Evolutionary conservation across 1,140 invertebrate species (phyloP).

Genomic region (Drosophila grimshawi): DNA sequence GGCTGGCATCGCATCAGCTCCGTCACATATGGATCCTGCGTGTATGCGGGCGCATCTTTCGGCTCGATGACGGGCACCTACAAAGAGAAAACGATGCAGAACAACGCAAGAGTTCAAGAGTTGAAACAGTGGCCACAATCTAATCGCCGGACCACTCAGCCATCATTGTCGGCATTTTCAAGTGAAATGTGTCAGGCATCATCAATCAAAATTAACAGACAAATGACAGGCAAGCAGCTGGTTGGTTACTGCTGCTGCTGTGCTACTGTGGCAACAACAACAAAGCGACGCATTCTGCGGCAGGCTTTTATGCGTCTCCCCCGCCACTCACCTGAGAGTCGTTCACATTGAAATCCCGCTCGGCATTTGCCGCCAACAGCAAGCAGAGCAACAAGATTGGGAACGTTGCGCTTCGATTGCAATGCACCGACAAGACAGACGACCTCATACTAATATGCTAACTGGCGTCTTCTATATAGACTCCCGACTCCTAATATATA

Average conservation of each 20-base stretch:
- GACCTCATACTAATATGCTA: constrained; percentile 48
- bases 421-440: constrained; percentile 42
- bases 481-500: constrained; percentile 5
- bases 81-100: constrained; percentile 15
- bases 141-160: constrained; percentile 13
- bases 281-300: constrained; percentile 13
- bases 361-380: constrained; percentile 46
- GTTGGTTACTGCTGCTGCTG: constrained; percentile 3
- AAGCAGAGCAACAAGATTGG: constrained; percentile 48
- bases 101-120: constrained; percentile 19
- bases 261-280: constrained; percentile 3
- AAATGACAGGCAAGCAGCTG: constrained; percentile 35
- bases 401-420: constrained; percentile 36
- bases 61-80: constrained; percentile 79
- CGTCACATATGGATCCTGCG: constrained; percentile 74
- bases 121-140: constrained; percentile 37
- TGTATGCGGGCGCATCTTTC: constrained; percentile 75
- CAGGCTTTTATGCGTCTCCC: not conserved
- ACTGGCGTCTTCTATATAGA: constrained; percentile 17
- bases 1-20: constrained; percentile 79
- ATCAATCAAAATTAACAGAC: constrained; percentile 64
- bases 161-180: constrained; percentile 45
- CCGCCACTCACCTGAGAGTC: constrained; percentile 74
- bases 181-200: constrained; percentile 55
- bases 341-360: constrained; percentile 81